phyloP scores from a whole-genome alignment of 2,797 vertebrate genomes.

The Artibeus lituratus region DNA sequence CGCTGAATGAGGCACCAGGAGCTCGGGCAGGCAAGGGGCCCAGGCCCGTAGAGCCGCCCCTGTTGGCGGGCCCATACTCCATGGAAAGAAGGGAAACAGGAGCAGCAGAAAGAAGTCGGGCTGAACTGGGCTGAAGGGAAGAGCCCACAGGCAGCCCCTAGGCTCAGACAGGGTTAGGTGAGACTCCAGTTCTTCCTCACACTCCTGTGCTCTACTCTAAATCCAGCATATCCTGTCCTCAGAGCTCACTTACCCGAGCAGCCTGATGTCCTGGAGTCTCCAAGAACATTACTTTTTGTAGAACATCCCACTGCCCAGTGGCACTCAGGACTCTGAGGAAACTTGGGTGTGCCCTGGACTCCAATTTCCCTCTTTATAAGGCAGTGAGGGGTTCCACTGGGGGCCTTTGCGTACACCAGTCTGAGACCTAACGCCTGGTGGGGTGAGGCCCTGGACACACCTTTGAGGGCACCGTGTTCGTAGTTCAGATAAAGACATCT shows the following conservation, averaged over 20 bases:
- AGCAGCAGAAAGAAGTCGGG: background rate
- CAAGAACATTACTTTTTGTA: background rate
- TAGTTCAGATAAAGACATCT: background rate
- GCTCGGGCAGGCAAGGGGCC: rapidly evolving
- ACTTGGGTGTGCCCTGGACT: background rate
- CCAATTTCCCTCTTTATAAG: background rate
- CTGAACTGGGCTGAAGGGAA: background rate
- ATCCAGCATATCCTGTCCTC: background rate
- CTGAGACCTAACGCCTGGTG: background rate
- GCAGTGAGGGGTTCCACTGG: background rate
- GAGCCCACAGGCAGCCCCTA: background rate
- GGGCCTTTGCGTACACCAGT: background rate
- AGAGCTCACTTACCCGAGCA: background rate
- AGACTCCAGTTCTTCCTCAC: rapidly evolving
- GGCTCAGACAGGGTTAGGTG: background rate
- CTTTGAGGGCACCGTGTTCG: background rate
- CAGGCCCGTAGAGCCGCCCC: background rate
- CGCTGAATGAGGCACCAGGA: background rate
- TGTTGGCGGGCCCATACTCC: background rate
- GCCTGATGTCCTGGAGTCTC: background rate
- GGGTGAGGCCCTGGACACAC: background rate
- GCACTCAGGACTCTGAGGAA: background rate
- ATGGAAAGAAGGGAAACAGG: background rate
- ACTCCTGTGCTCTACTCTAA: background rate
- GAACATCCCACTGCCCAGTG: background rate